phyloP scores from a whole-genome alignment of 2,797 vertebrate species.

The Lophius americanus region DNA sequence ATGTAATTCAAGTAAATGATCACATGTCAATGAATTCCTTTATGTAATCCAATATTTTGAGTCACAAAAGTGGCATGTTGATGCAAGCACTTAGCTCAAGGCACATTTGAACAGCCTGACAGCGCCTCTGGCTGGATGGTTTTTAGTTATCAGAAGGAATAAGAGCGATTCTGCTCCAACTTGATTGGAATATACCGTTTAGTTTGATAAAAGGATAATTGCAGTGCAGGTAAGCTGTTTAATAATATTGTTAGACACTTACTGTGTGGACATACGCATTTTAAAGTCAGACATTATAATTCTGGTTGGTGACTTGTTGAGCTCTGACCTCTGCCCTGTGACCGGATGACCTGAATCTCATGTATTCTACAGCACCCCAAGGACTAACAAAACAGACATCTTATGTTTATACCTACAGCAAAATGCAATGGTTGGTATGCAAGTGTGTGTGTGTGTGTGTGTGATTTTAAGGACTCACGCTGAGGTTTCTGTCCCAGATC shows the following conservation, averaged over 20 bases:
- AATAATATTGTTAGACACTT: conserved; percentile 15
- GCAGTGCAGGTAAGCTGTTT: not conserved
- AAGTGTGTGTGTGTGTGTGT: conserved; percentile 15
- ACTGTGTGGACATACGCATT: conserved; percentile 33
- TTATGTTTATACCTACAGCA: conserved; percentile 45
- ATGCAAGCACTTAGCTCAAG: conserved; percentile 7
- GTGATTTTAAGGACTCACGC: conserved; percentile 82
- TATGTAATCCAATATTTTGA: conserved; percentile 56
- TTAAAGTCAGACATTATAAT: conserved; percentile 36
- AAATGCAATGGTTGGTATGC: conserved; percentile 22
- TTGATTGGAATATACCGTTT: not conserved
- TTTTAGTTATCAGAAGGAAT: not conserved
- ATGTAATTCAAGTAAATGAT: conserved; percentile 48
- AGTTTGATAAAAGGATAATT: conserved; percentile 17
- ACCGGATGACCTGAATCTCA: conserved; percentile 53
- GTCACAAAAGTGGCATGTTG: not conserved
- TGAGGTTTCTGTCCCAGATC: conserved; percentile 97
- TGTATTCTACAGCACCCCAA: conserved; percentile 42
- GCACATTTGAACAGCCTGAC: not conserved
- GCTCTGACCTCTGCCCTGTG: conserved; percentile 64
- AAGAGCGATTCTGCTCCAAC: not conserved
- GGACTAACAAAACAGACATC: conserved; percentile 53
- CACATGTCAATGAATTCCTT: conserved; percentile 47
- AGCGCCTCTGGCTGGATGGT: not conserved
- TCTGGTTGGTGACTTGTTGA: conserved; percentile 53